A percentile compares a stretch with the other conserved stretches of the same genome.
These are phyloP conservation scores for Zaprionus taronus DNA, from an alignment of 1,140 invertebrate species.

Conservation along the genomic window DNA sequence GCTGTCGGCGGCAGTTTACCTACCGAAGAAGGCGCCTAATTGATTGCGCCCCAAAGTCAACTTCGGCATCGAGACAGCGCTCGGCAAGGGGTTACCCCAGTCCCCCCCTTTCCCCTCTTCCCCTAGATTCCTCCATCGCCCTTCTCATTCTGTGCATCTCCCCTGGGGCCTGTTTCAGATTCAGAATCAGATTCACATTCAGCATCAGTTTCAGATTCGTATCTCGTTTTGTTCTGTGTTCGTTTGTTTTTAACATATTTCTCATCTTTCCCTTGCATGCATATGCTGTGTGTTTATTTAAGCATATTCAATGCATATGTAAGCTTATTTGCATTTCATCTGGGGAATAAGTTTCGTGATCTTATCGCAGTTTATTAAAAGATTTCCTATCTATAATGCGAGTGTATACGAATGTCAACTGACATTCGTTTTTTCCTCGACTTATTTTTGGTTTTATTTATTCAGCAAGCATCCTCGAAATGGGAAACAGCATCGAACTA, in stretches of 20 bases:
- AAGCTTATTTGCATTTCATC: constrained; percentile 68
- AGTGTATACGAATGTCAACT: constrained; percentile 52
- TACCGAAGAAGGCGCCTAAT: constrained; percentile 61
- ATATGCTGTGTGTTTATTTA: constrained; percentile 69
- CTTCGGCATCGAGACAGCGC: constrained; percentile 11
- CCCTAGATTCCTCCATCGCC: not conserved
- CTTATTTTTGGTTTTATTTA: constrained; percentile 56
- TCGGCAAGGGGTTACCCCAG: not conserved
- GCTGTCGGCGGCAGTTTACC: constrained; percentile 66
- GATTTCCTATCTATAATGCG: constrained; percentile 42
- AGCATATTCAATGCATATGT: constrained; percentile 55
- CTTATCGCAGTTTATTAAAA: constrained; percentile 69
- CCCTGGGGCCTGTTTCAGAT: constrained; percentile 25
- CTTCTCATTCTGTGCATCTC: not conserved
- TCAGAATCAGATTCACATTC: not conserved
- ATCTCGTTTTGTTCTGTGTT: not conserved
- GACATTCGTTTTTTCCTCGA: constrained; percentile 29
- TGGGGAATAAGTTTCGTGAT: constrained; percentile 71
- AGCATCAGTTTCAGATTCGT: not conserved
- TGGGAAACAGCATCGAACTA: constrained; percentile 42
- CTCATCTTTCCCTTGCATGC: constrained; percentile 37
- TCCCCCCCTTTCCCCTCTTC: too few relatives aligned
- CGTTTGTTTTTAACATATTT: constrained; percentile 44
- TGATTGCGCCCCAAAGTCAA: constrained; percentile 68
- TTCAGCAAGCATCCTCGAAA: constrained; percentile 62